Evolutionary conservation across 2,113 vertebrate species (phyloP).

Genomic region (Amphiprion percula): DNA sequence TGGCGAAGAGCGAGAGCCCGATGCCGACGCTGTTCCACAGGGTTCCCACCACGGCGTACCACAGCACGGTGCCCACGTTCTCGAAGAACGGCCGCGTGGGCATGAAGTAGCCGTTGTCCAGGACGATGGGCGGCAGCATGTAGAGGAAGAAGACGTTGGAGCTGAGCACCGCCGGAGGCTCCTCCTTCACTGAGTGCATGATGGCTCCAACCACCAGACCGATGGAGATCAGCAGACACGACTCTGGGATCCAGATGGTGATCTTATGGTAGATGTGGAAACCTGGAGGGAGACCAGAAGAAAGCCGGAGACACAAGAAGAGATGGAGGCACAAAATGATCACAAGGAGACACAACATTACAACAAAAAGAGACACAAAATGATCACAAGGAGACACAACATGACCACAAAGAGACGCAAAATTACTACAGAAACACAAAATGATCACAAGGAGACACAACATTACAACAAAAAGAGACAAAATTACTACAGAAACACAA

Average conservation of each 20-base stretch:
- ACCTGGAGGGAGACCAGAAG: slow-evolving; percentile 75
- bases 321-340: too few relatives aligned
- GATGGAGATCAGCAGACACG: slow-evolving; percentile 93
- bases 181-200: slow-evolving; percentile 92
- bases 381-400: too few relatives aligned
- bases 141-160: slow-evolving; percentile 95
- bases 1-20: slow-evolving; percentile 90
- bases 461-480: too few relatives aligned
- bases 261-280: slow-evolving; percentile 95
- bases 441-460: too few relatives aligned
- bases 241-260: slow-evolving; percentile 94
- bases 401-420: too few relatives aligned
- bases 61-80: slow-evolving; percentile 94
- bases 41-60: slow-evolving; percentile 93
- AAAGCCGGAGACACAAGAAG: too few relatives aligned
- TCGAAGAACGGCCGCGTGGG: slow-evolving; percentile 94
- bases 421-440: too few relatives aligned
- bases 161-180: slow-evolving; percentile 91
- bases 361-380: too few relatives aligned
- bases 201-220: slow-evolving; percentile 94
- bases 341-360: too few relatives aligned
- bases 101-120: slow-evolving; percentile 95
- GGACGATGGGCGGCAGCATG: slow-evolving; percentile 93
- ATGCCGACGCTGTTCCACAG: slow-evolving; percentile 95
- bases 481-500: too few relatives aligned